Percentiles rank a stretch among this genome's conserved stretches.
Conservation (phyloP, 2,113 vertebrate genomes). For the Vulpes ferrilata region DNA sequence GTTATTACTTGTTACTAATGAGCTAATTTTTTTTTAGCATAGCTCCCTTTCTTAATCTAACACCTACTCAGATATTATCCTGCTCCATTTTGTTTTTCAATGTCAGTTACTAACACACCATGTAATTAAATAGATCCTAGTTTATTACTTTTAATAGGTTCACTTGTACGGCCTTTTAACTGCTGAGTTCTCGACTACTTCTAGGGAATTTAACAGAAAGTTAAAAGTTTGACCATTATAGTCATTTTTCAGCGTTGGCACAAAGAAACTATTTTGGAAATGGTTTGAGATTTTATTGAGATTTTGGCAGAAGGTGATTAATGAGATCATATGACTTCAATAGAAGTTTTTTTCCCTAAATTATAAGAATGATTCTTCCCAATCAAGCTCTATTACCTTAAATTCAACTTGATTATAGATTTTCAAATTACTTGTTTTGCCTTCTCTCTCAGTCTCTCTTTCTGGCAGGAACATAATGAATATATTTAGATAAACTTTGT, state of each 20-base stretch:
- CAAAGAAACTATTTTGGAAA: slow-evolving; percentile 8
- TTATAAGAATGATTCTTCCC: neutral
- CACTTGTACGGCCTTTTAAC: slow-evolving; percentile 16
- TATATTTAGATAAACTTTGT: neutral
- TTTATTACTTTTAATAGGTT: slow-evolving; percentile 70
- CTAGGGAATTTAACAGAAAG: slow-evolving; percentile 27
- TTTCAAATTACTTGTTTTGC: neutral
- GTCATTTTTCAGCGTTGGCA: neutral
- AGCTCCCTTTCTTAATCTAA: slow-evolving; percentile 15
- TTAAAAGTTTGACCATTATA: neutral
- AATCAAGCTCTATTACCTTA: neutral
- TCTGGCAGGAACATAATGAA: neutral
- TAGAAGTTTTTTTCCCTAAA: neutral
- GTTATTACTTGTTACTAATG: slow-evolving; percentile 46
- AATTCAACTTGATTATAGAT: neutral
- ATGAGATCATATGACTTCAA: neutral
- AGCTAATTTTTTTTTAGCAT: slow-evolving; percentile 29
- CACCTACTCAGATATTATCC: slow-evolving; percentile 18
- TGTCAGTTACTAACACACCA: neutral
- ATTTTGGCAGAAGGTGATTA: neutral
- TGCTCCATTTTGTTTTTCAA: slow-evolving; percentile 52
- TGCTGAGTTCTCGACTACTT: neutral
- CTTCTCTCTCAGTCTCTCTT: neutral
- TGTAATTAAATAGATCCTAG: slow-evolving; percentile 55
- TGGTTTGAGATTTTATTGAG: neutral